Evolutionary conservation across 2,888 invertebrate genomes (phyloP), one percentile per base, ranked within the genome.

Genomic region (Leptinotarsa tumamoca): DNA sequence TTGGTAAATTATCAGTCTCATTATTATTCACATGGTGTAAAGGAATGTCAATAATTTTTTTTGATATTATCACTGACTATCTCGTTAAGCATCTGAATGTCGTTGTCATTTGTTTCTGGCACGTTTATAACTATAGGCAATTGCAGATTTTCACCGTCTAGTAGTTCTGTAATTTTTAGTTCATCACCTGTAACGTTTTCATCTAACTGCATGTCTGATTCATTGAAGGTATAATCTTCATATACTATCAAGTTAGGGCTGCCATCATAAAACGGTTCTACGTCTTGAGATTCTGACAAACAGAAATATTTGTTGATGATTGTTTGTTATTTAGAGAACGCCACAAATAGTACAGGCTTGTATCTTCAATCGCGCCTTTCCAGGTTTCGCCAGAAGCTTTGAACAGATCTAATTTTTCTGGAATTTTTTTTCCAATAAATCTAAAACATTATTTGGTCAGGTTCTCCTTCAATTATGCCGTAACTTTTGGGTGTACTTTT

Each of bases 341-440:
- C 73, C 73, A 73, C 17, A 73, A 73, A 43, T 73, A 69, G 63
- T 61, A 73, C 15, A 74, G 21, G 54, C 58, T 74, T 67, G 61
- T 50, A 43, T 75, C 75, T 71, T 75, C 75, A 27, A 50, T 72
- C 15, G 71, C 61, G 43, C 68, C 75, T 67, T 71, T 75, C 75
- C 75, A 75, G 23, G 56, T 68, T 68, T 72, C 69, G 71, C 56
- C 72, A 51, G 72, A 69, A 69, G 69, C 33, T 14, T 69, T 68
- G 69, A 73, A 75, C 43, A 61, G 15, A 72, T 72, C 69, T 72
- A 75, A 61, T 73, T 72, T 73, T 33, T 75, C 72, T 50, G 63
- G 54, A 23, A 63, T 71, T 75, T 68, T 68, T 61, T 75, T 72
- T 72, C 72, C 21, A 75, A 67, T 51, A 73, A 72, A 76, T 73